Evolutionary conservation across 2,113 vertebrate genomes (phyloP), one percentile per base, ranked within the genome.

Genomic region (Clarias magur): DNA sequence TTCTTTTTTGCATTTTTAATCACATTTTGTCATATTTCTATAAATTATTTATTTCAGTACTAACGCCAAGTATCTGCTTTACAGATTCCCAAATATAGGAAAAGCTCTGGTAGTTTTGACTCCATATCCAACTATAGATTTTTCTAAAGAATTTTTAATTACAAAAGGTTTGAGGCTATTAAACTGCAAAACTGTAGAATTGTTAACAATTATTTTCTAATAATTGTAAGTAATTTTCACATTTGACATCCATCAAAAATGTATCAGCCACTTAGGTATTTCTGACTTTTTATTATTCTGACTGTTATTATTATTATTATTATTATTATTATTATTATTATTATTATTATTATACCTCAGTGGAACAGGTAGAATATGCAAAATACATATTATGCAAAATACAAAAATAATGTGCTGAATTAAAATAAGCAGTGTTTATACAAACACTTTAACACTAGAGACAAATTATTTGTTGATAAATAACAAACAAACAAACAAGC

Each of bases 1-100:
- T 56, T 75, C 21, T 23, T 78, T 87, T 87, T 82, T 83, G 38
- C 60, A 83, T 78, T 83, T 75, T 87, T 82, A 73, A 83, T 73
- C 59, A 78, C 7, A 83, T 73, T 83, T 68, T 56, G 53, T 67
- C 62, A 67, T 86, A 27, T 79, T 85, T 82, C 25, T 30, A 87
- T 73, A 82, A 62, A 75, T 73, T 72, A 48, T n/a, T 11, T 62
- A 16, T 25, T 75, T 48, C 21, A 42, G 30, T 73, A 60, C 34
- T 76, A 17, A 27, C 62, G 21, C 56, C 56, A n/a, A 59, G 13
- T 72, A 79, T 73, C 30, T 78, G 25, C 72, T 63, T 85, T 48
- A 11, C 62, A 54, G 25, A 53, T 83, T n/a, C 27, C 38, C 7
- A 27, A 53, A 53, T 19, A 3, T 42, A n/a, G 9, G 16, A 57